These are phyloP conservation scores for Oeneis ivallda DNA, from an alignment of 2,888 invertebrate genomes.

Conservation along the genomic window DNA sequence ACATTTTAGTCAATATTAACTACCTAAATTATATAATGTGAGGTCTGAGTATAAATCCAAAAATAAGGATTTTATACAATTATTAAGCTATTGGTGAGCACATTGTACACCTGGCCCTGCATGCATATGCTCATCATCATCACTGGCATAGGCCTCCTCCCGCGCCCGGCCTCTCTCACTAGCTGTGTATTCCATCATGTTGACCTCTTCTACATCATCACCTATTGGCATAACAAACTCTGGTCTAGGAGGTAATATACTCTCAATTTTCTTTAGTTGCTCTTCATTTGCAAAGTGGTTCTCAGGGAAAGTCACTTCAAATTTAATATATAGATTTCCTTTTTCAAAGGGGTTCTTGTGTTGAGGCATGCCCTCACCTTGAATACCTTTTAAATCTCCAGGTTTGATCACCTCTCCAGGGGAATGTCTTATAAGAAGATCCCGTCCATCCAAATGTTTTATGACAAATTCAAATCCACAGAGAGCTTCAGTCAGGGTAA, in stretches of 20 bases:
- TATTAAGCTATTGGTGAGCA: conserved; percentile 87
- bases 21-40: conserved; percentile 71
- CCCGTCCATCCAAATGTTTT: conserved; percentile 94
- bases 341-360: conserved; percentile 91
- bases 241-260: conserved; percentile 87
- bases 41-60: conserved; percentile 69
- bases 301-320: conserved; percentile 92
- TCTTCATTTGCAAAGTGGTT: conserved; percentile 88
- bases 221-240: conserved; percentile 87
- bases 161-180: conserved; percentile 79
- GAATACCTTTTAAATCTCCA: conserved; percentile 88
- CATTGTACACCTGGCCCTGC: conserved; percentile 87
- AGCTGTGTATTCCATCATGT: conserved; percentile 88
- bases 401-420: conserved; percentile 93
- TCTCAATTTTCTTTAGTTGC: conserved; percentile 86
- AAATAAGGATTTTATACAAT: conserved; percentile 44
- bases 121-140: conserved; percentile 82
- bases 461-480: conserved; percentile 93
- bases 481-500: conserved; percentile 92
- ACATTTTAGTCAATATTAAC: conserved; percentile 59
- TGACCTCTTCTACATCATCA: conserved; percentile 93
- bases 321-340: conserved; percentile 93
- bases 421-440: conserved; percentile 88
- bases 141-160: conserved; percentile 88
- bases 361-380: conserved; percentile 95